Evolutionary conservation across 2,113 vertebrate genomes (phyloP).

Genomic region (Puma concolor): DNA sequence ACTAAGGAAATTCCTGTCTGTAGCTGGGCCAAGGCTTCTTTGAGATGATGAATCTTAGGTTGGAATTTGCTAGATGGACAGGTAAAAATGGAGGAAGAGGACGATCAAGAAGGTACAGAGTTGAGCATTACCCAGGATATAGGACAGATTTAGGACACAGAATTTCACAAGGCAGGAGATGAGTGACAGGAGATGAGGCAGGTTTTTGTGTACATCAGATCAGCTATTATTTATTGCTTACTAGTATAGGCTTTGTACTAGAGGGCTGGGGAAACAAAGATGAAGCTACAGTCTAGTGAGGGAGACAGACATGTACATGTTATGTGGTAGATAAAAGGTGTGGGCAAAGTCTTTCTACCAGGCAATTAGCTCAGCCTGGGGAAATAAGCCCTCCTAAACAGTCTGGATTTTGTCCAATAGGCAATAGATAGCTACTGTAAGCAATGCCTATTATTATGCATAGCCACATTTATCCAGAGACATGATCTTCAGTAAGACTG

Average conservation of each 20-base stretch:
- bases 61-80: background rate
- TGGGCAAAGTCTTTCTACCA: background rate
- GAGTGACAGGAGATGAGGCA: background rate
- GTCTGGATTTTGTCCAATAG: background rate
- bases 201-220: background rate
- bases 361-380: background rate
- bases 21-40: background rate
- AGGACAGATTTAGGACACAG: background rate
- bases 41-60: background rate
- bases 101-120: background rate
- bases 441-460: background rate
- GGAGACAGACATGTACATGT: background rate
- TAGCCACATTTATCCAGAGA: background rate
- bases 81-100: background rate
- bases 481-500: background rate
- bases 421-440: background rate
- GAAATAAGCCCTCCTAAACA: background rate
- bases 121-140: background rate
- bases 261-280: constrained; percentile 3
- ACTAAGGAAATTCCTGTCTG: background rate
- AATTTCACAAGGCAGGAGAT: background rate
- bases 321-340: background rate
- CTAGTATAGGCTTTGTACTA: background rate
- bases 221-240: background rate
- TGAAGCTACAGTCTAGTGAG: background rate